A percentile compares a stretch with the other conserved stretches of the same genome.
phyloP scores from a whole-genome alignment of 35 echinoderm and acorn worm genomes.

The Holothuria glaberrima region DNA sequence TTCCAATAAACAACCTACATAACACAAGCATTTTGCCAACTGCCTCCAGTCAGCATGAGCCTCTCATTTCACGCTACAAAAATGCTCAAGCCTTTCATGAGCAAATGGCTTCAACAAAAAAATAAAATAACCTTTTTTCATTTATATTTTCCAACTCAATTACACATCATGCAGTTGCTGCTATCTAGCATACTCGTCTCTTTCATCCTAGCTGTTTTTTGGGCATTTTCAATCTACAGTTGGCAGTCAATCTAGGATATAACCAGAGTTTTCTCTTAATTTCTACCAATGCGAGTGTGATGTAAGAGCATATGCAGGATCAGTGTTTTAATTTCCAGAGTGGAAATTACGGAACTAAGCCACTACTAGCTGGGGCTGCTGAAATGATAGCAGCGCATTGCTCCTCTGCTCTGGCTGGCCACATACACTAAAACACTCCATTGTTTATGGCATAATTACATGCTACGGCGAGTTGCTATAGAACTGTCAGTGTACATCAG shows the following conservation, averaged over 20 bases:
- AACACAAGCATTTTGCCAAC: background rate
- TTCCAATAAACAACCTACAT: background rate
- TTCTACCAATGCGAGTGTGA: too few relatives aligned
- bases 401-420: background rate
- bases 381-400: background rate
- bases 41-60: background rate
- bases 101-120: background rate
- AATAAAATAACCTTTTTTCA: background rate
- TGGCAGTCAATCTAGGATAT: too few relatives aligned
- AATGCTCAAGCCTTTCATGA: background rate
- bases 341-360: background rate
- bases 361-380: background rate
- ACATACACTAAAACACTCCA: background rate
- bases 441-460: background rate
- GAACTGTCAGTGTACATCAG: background rate
- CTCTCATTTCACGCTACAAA: background rate
- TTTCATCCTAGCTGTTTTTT: too few relatives aligned
- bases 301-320: too few relatives aligned
- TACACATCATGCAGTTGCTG: background rate
- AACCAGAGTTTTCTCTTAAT: too few relatives aligned
- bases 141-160: slow-evolving; percentile 3
- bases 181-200: too few relatives aligned
- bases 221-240: too few relatives aligned
- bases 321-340: background rate
- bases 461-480: background rate